Evolutionary conservation across 1,140 invertebrate genomes (phyloP), one percentile per base, ranked within the genome.

Genomic region (Drosophila funebris): DNA sequence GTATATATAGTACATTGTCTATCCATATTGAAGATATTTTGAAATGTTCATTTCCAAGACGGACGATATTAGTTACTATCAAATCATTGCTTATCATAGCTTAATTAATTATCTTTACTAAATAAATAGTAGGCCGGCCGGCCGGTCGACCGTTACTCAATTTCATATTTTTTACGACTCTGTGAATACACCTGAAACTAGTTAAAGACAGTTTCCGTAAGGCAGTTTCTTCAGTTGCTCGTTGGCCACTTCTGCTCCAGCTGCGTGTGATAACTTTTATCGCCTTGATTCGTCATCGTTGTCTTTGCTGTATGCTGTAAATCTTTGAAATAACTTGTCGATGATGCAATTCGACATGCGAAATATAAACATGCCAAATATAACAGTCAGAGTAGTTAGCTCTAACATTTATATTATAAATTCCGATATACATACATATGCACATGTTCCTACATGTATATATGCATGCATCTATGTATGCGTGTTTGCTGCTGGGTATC

Each of bases 41-140:
- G 33, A 69, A 70, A 50, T 48, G 36, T 48, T 44, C 62, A 69
- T 33, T 39, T 50, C 41, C 18, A 62, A 70, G 57, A 63, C 70
- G 50, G 67, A 72, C 67, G 61, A 66, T 31, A 58, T 53, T 56
- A 41, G 7, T 36, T 60, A 37, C 52, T 57, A 73, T 69, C 64
- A 39, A 33, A 43, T 50, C 4, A 22, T 56, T 31, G 43, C 60
- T 88, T 87, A 87, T 87, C 75, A 56, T 50, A 64, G 22, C 64
- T 68, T 74, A 72, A 85, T 82, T 85, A 85, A 81, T 85, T 85
- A 87, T 78, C 66, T 78, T 50, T 48, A 52, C 39, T 56, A 54
- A 82, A 78, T 58, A 56, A 41, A 61, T 39, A 53, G 29, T 44
- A 43, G 46, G 24, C 43, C 43, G 50, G 48, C 60, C 67, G 67